phyloP scores from a whole-genome alignment of 2,113 vertebrate species.

The Naja naja region DNA sequence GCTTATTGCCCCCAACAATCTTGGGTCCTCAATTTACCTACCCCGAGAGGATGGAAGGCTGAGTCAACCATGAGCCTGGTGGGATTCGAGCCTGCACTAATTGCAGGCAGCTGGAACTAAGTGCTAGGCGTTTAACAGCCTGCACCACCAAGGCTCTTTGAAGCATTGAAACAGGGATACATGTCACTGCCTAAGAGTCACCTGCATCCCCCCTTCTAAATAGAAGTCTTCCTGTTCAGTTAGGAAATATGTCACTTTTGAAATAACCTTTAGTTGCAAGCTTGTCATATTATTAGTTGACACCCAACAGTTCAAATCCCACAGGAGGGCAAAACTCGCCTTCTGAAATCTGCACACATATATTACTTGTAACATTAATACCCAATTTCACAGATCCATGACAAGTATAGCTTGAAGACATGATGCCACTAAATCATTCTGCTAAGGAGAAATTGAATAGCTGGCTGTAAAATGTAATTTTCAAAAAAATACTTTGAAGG shows the following conservation, averaged over 20 bases:
- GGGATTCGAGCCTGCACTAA: no score
- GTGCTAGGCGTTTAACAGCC: no score
- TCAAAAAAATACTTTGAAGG: neutral
- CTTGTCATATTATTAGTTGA: slow-evolving; percentile 26
- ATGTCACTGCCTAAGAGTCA: no score
- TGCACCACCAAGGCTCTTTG: no score
- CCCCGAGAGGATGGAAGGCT: no score
- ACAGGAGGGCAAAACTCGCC: neutral
- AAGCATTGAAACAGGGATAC: neutral
- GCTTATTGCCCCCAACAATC: no score
- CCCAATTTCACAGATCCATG: slow-evolving; percentile 16
- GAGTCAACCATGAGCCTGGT: no score
- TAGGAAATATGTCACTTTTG: neutral
- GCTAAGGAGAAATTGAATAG: slow-evolving; percentile 22
- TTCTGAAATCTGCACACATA: slow-evolving; percentile 12
- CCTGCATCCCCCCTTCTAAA: neutral
- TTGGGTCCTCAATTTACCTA: no score
- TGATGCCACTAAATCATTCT: neutral
- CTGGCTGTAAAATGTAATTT: slow-evolving; percentile 10
- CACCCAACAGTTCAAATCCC: slow-evolving; percentile 10
- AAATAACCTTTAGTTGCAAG: neutral
- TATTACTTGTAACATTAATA: slow-evolving; percentile 27
- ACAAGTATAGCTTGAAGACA: slow-evolving; percentile 21
- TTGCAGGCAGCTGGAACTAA: no score
- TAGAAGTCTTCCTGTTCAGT: neutral